phyloP scores from a whole-genome alignment of 2,888 invertebrate species.

The Folsomia manolachei region DNA sequence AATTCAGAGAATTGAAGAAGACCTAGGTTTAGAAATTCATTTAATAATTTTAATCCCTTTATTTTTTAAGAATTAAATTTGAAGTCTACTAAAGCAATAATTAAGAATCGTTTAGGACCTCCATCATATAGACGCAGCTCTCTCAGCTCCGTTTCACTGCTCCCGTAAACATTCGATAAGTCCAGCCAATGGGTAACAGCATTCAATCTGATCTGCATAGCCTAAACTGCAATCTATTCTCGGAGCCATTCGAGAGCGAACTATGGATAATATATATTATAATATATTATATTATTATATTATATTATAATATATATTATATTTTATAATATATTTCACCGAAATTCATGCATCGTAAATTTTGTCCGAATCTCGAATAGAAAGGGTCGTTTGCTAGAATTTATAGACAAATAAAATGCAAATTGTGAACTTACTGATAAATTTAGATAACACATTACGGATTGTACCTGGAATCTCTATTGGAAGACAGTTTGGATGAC shows the following conservation, averaged over 20 bases:
- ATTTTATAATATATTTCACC: too few species aligned
- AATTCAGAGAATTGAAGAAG: slow-evolving; percentile 31
- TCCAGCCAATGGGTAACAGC: slow-evolving; percentile 69
- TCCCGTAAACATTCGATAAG: slow-evolving; percentile 77
- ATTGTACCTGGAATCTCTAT: slow-evolving; percentile 50
- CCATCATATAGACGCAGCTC: slow-evolving; percentile 66
- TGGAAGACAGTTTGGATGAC: slow-evolving; percentile 51
- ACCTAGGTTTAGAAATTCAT: too few species aligned
- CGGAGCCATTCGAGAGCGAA: slow-evolving; percentile 67
- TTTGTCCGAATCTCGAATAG: slow-evolving; percentile 42
- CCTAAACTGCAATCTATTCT: slow-evolving; percentile 62
- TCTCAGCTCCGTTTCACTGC: slow-evolving; percentile 63
- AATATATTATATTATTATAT: too few species aligned
- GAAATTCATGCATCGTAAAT: slow-evolving; percentile 69
- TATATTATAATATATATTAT: too few species aligned
- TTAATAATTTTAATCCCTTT: too few species aligned
- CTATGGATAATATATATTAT: too few species aligned
- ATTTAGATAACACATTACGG: too few species aligned
- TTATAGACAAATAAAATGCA: too few species aligned
- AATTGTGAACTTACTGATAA: too few species aligned
- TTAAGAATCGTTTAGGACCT: too few species aligned
- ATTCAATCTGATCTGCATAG: slow-evolving; percentile 71
- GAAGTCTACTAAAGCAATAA: too few species aligned
- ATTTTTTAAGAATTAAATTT: slow-evolving; percentile 3
- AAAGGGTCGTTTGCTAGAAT: slow-evolving; percentile 46